Base-by-base conservation (phyloP, 1,140 invertebrate genomes). In the Halotydeus destructor region DNA sequence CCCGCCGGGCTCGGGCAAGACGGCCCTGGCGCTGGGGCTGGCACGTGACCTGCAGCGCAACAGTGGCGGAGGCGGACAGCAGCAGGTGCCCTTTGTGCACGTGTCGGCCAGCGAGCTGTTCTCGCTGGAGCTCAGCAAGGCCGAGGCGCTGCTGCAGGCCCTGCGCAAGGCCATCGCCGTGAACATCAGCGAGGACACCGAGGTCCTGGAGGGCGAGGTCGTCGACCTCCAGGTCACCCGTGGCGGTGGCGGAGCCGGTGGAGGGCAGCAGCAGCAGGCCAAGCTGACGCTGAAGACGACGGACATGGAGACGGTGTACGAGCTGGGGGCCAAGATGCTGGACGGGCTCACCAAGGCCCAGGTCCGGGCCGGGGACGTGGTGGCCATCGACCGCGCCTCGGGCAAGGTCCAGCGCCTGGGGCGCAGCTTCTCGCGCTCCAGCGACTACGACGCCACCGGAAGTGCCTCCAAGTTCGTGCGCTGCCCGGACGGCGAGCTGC, bases 301-400 rank as follows among this genome's bases (percentile, higher is more conserved):
- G 1, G 93, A 98, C 60, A 99, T 98, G 93, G 93, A 99, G 63
- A 97, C 93, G 0, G 78, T 96, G 45, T 99, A 97, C 60, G 93
- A 99, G 60, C 69, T 98, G 53, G 93, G 93, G 22, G 80, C 79
- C 39, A 99, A 98, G 69, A 97, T 99, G 76, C 93, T 97, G 44
- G 93, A 99, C 59, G 81, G 79, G 43, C 69, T 97, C 28, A 76
- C 86, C 50, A 96, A 96, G 57, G 91, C 98, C 60, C 96, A 94
- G 64, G 75, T 83, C 27, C 57, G 60, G 49, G 65, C 68, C 26
- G 69, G 69, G 5, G 89, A 97, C 63, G 83, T 97, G 3, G 84
- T 97, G 22, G 91, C 86, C 1, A 93, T 97, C 54, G 89, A 97
- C 57, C 96, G 94, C 64, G 85, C 88, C 1, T 93, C 85, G 0